A percentile compares a stretch with the other conserved stretches of the same genome.
These are phyloP conservation scores for Salmo trutta DNA, from an alignment of 2,797 vertebrate species.

Conservation along the genomic window DNA sequence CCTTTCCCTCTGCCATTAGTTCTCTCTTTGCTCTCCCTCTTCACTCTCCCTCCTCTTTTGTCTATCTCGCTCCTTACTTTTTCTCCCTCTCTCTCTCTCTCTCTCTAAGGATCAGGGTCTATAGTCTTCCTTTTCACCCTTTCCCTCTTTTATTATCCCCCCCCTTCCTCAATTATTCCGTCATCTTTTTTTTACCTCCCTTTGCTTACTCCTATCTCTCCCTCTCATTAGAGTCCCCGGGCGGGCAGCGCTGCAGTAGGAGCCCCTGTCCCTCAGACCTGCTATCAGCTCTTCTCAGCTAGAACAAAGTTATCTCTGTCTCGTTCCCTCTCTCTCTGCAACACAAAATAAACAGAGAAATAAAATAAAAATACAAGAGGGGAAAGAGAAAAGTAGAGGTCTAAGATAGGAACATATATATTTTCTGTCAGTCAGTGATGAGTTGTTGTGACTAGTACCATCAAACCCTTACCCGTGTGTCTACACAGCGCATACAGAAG, in stretches of 20 bases:
- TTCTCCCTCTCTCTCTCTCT: background rate
- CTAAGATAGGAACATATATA: conserved; percentile 62
- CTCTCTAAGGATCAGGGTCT: background rate
- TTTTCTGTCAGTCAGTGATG: conserved; percentile 62
- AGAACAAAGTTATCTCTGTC: conserved; percentile 77
- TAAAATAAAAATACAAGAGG: conserved; percentile 62
- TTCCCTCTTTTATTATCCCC: conserved; percentile 13
- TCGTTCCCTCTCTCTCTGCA: conserved; percentile 57
- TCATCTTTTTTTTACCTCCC: conserved; percentile 12
- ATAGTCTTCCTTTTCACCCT: conserved; percentile 10
- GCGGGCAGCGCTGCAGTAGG: conserved; percentile 59
- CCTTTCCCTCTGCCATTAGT: conserved; percentile 28
- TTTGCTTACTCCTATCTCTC: conserved; percentile 35
- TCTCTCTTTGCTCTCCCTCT: conserved; percentile 14
- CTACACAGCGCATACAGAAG: conserved; percentile 74
- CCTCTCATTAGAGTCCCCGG: conserved; percentile 70
- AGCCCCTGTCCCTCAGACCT: conserved; percentile 75
- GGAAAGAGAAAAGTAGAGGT: conserved; percentile 52
- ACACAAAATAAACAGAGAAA: conserved; percentile 75
- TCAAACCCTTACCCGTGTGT: conserved; percentile 64
- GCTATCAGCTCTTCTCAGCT: conserved; percentile 75
- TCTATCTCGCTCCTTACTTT: background rate
- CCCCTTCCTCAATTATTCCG: conserved; percentile 10
- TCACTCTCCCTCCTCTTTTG: background rate
- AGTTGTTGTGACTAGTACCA: conserved; percentile 63